Evolutionary conservation across 2,888 invertebrate species (phyloP), one percentile per base, ranked within the genome.

Genomic region (Parthenolecanium corni): DNA sequence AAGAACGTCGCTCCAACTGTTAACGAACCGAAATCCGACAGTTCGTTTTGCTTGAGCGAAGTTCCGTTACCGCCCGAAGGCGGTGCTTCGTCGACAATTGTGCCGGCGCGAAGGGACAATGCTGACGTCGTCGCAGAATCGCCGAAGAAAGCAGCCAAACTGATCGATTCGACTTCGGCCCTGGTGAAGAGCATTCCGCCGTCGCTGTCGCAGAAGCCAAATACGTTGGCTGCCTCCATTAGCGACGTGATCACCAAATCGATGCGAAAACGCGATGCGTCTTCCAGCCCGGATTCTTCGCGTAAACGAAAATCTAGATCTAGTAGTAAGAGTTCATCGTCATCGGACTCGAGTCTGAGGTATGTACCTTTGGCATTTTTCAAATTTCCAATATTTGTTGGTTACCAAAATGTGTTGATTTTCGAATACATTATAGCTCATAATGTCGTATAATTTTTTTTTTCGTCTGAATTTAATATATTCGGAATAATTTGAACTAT

Each of bases 321-420:
- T n/a, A 18, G 53, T 25, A 40, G 62, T 23, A 31, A 24, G 23
- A 52, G 62, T 20, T 44, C 62, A 6, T 62, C 52, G 1, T 62
- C 62, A 38, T 44, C 52, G n/a, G 36, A 46, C 46, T 52, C 52
- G 42, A 52, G 52, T 52, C 51, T n/a, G 42, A 52, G 62, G 62
- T 52, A 25, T 36, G 49, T n/a, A n/a, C n/a, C n/a, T n/a, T n/a
- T n/a, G n/a, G n/a, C n/a, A n/a, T n/a, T n/a, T n/a, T n/a, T n/a
- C n/a, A n/a, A n/a, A n/a, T n/a, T n/a, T n/a, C n/a, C n/a, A n/a
- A n/a, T n/a, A n/a, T n/a, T n/a, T n/a, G n/a, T n/a, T n/a, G n/a
- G n/a, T 38, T 38, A 12, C 18, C 23, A 16, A 21, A 46, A n/a
- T n/a, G n/a, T n/a, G n/a, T n/a, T n/a, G n/a, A n/a, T n/a, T n/a